phyloP scores from a whole-genome alignment of 1,140 invertebrate species.

The Macrostomum lignano region DNA sequence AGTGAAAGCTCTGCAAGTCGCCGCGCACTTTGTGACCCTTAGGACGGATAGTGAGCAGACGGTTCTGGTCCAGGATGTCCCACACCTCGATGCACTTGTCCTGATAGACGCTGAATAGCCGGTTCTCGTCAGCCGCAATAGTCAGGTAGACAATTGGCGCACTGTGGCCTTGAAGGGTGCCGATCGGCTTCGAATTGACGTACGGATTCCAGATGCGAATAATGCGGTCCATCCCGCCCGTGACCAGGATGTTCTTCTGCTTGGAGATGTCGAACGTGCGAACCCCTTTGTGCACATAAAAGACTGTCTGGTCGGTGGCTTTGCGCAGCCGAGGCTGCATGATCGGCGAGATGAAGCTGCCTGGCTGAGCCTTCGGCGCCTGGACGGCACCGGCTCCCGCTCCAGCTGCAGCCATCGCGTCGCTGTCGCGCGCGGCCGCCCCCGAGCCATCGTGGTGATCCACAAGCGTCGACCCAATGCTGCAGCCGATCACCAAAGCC shows the following conservation, averaged over 20 bases:
- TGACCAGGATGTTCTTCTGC: constrained; percentile 22
- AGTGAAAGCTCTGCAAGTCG: constrained; percentile 22
- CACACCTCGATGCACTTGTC: constrained; percentile 28
- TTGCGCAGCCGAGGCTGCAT: constrained; percentile 13
- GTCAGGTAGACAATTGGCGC: constrained; percentile 25
- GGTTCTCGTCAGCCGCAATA: constrained; percentile 22
- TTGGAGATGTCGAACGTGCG: constrained; percentile 27
- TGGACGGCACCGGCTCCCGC: too few relatives aligned
- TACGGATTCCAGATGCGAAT: constrained; percentile 28
- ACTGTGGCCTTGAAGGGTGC: constrained; percentile 22
- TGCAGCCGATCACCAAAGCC: constrained; percentile 25
- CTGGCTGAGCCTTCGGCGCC: too few relatives aligned
- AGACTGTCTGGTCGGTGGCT: constrained; percentile 20
- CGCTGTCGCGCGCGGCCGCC: too few relatives aligned
- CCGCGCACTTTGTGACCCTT: constrained; percentile 26
- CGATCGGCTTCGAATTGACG: constrained; percentile 24
- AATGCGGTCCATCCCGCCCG: too few relatives aligned
- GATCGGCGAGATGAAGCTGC: too few relatives aligned
- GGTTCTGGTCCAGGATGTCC: constrained; percentile 26
- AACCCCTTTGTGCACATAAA: constrained; percentile 27
- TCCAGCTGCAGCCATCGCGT: too few relatives aligned
- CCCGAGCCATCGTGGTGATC: too few relatives aligned
- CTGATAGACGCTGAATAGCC: constrained; percentile 26
- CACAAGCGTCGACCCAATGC: too few relatives aligned
- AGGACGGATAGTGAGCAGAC: constrained; percentile 20